These are phyloP conservation scores for Drosophila recens DNA, from an alignment of 2,888 invertebrate species.

Conservation along the genomic window DNA sequence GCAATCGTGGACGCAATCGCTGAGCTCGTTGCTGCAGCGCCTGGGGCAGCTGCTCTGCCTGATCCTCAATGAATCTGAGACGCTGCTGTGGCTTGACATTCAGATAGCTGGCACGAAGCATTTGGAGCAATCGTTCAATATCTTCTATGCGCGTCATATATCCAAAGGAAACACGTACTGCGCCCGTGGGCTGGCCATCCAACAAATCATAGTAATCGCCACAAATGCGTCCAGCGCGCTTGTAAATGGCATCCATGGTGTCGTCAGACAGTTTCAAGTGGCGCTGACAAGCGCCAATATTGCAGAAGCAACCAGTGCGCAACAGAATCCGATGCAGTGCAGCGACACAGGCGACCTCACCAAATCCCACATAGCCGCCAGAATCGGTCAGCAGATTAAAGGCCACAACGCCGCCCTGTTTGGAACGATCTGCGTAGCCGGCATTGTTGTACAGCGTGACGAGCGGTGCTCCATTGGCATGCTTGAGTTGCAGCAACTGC, in stretches of 20 bases:
- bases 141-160: conserved; percentile 93
- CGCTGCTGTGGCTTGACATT: conserved; percentile 64
- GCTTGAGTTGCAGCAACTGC: conserved; percentile 88
- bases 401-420: conserved; percentile 94
- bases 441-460: conserved; percentile 91
- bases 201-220: conserved; percentile 95
- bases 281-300: conserved; percentile 96
- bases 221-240: conserved; percentile 93
- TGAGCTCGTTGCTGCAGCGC: conserved; percentile 71
- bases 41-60: conserved; percentile 68
- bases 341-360: conserved; percentile 96
- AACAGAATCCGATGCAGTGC: conserved; percentile 93
- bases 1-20: conserved; percentile 77
- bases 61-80: conserved; percentile 60
- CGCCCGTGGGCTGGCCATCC: conserved; percentile 95
- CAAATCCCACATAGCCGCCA: conserved; percentile 93
- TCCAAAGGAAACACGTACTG: conserved; percentile 96
- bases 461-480: conserved; percentile 90
- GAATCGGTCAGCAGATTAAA: conserved; percentile 93
- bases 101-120: conserved; percentile 92
- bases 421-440: conserved; percentile 87
- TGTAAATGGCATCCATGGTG: conserved; percentile 91
- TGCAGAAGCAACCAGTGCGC: conserved; percentile 98
- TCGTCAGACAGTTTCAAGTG: conserved; percentile 89
- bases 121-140: conserved; percentile 89